A percentile compares a stretch with the other conserved stretches of the same genome.
Conservation (phyloP, 1,140 invertebrate species). For the Acyrthosiphon pisum region DNA sequence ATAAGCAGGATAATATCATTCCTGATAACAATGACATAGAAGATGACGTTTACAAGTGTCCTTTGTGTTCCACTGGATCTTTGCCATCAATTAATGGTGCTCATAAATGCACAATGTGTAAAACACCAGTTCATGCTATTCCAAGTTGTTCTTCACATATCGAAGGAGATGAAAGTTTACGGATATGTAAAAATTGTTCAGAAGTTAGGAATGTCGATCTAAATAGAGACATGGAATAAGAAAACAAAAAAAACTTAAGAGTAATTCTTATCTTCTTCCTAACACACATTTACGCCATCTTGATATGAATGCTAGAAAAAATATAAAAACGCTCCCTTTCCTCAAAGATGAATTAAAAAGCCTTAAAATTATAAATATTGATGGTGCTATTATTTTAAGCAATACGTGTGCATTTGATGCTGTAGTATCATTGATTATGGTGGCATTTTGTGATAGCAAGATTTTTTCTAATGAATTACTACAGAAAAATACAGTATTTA, state of each 20-base stretch:
- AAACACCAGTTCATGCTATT: not conserved
- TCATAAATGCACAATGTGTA: not conserved
- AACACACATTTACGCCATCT: slow-evolving; percentile 6
- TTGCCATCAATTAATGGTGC: not conserved
- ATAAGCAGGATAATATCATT: not conserved
- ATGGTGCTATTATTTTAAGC: too few relatives aligned
- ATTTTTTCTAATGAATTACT: not conserved
- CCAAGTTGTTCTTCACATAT: not conserved
- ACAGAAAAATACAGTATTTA: not conserved
- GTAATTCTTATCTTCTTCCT: slow-evolving; percentile 10
- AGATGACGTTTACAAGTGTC: not conserved
- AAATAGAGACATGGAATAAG: not conserved
- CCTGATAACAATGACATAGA: not conserved
- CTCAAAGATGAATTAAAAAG: not conserved
- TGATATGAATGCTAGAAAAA: not conserved
- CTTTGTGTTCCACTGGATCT: not conserved
- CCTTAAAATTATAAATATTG: not conserved
- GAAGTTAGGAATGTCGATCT: not conserved
- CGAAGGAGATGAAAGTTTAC: not conserved
- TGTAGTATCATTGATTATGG: not conserved
- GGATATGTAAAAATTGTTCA: not conserved
- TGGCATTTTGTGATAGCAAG: not conserved
- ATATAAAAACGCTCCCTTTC: not conserved
- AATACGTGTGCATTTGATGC: slow-evolving; percentile 7
- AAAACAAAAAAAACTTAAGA: not conserved